Evolutionary conservation across 2,797 vertebrate genomes (phyloP).

Genomic region (Rhinophrynus dorsalis): DNA sequence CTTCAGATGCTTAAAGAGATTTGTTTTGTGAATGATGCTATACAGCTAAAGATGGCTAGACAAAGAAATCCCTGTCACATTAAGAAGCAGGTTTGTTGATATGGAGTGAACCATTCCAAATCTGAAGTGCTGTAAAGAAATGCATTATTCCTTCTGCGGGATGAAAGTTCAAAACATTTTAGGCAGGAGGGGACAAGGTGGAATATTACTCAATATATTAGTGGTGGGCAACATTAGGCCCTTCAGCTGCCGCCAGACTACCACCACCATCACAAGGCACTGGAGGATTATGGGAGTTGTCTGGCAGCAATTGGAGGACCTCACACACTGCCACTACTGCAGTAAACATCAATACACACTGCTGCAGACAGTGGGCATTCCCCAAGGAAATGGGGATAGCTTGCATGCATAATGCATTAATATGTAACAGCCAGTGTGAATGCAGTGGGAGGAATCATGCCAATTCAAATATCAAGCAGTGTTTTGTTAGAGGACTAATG

Average conservation of each 20-base stretch:
- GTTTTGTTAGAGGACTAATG: too few species aligned
- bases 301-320: too few species aligned
- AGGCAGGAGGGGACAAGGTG: neutral
- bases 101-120: neutral
- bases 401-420: neutral
- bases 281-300: too few species aligned
- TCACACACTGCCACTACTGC: too few species aligned
- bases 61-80: neutral
- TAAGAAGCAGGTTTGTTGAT: neutral
- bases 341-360: too few species aligned
- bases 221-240: too few species aligned
- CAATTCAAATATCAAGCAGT: too few species aligned
- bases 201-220: neutral
- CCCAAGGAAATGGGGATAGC: neutral
- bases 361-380: conserved; percentile 1
- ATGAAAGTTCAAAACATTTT: neutral
- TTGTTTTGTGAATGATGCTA: too few species aligned
- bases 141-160: neutral
- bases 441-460: neutral
- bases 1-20: too few species aligned
- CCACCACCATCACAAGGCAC: too few species aligned
- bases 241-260: too few species aligned
- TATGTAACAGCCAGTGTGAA: neutral
- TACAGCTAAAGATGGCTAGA: too few species aligned
- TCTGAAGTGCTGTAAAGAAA: neutral